Percentiles rank a stretch among this genome's conserved stretches.
Evolutionary conservation across 2,888 invertebrate genomes (phyloP).

Genomic region (Acanthosepion pharaonis): DNA sequence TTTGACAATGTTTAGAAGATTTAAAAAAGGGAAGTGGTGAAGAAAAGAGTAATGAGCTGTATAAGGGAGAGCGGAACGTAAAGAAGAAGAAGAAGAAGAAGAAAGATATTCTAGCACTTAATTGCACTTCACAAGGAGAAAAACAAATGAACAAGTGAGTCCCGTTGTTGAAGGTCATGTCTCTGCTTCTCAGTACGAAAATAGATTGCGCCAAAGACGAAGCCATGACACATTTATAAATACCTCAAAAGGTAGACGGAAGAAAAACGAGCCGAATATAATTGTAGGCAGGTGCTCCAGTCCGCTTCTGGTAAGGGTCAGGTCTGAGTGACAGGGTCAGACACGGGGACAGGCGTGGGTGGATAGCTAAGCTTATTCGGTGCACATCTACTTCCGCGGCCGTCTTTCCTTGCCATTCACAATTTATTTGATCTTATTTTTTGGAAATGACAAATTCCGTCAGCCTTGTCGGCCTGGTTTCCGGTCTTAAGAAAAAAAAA

Average conservation of each 20-base stretch:
- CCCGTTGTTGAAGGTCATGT: constrained; percentile 15
- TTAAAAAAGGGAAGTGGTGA: too few species aligned
- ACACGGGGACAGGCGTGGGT: constrained; percentile 33
- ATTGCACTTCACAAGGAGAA: not conserved
- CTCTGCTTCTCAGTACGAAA: not conserved
- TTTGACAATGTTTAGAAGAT: too few species aligned
- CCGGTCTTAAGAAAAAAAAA: not conserved
- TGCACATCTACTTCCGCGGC: not conserved
- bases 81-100: not conserved
- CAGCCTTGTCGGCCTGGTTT: constrained; percentile 18
- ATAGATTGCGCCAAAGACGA: not conserved
- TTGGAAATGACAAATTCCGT: not conserved
- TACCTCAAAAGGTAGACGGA: not conserved
- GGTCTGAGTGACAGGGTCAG: constrained; percentile 33
- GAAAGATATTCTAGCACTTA: not conserved
- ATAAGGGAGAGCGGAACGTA: too few species aligned
- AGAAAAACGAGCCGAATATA: not conserved
- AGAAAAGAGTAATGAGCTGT: too few species aligned
- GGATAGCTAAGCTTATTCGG: not conserved
- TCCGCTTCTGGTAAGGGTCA: not conserved
- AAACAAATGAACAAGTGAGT: not conserved
- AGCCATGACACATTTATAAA: constrained; percentile 20
- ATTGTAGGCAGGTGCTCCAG: not conserved
- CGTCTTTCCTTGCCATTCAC: not conserved
- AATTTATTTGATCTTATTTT: not conserved